Evolutionary conservation across 2,888 invertebrate genomes (phyloP), one percentile per base, ranked within the genome.

Genomic region (Drosophila villosipedis): DNA sequence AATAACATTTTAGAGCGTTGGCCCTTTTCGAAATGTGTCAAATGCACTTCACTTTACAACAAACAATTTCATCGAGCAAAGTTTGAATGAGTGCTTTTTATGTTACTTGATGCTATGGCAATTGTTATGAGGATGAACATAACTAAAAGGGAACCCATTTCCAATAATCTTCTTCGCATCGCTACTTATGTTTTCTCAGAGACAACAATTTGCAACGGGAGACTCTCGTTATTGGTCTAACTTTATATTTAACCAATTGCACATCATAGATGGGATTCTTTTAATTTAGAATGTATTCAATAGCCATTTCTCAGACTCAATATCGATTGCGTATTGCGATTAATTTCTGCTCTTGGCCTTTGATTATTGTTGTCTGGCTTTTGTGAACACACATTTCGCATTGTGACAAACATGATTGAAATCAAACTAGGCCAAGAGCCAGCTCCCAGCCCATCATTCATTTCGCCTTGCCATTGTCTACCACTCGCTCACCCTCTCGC

Each of bases 361-460:
- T 33, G 14, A 19, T 33, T 25, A 12, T 47, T 47, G 59, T 22
- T 22, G 52, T 28, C 14, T 1, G 30, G 22, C 14, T 33, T 41
- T 68, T 68, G 55, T 67, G 28, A 25, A 19, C 16, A 33, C 55
- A 41, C 30, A n/a, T 33, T 57, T 41, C 50, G 65, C 79, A 79
- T 78, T 77, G 75, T 74, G 50, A 12, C 33, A 22, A 55, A 43
- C 22, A 60, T 74, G 79, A 77, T 77, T 79, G 79, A 66, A 74
- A 69, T 74, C 75, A 74, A 53, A 68, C 54, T 66, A 62, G 65
- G 66, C 43, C 71, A 25, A 33, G 28, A 71, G 35, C 37, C 28
- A 47, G 30, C n/a, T 31, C 39, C 33, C 50, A 28, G 39, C 41
- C 64, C 54, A 64, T 52, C 63, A 50, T 39, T 54, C 31, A 35